Evolutionary conservation across 2,113 vertebrate genomes (phyloP).

Genomic region (Hippoglossus stenolepis): DNA sequence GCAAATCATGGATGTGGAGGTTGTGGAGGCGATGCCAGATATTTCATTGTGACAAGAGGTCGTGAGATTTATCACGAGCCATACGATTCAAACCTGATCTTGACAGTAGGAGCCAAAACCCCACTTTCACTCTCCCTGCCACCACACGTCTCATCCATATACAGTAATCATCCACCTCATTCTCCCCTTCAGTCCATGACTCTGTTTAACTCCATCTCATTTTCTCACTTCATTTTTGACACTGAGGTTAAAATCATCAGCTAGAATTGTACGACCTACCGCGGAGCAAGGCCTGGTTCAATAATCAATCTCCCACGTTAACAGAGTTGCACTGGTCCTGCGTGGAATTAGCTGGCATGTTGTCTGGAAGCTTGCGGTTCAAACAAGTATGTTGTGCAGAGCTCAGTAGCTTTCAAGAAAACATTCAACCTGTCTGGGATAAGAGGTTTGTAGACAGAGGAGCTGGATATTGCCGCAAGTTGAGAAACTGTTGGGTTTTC

Average conservation of each 20-base stretch:
- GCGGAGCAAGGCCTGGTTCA: conserved; percentile 21
- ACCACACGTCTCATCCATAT: conserved; percentile 1
- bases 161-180: conserved; percentile 12
- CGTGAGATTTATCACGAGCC: conserved; percentile 43
- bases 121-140: conserved; percentile 27
- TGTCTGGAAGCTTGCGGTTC: conserved; percentile 12
- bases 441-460: conserved; percentile 17
- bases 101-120: conserved; percentile 19
- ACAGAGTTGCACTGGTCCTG: conserved; percentile 18
- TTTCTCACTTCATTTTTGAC: conserved; percentile 24
- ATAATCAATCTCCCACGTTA: conserved; percentile 53
- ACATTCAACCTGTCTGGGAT: neutral
- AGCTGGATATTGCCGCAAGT: conserved; percentile 4
- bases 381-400: neutral
- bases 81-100: conserved; percentile 10
- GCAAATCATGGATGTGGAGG: conserved; percentile 59
- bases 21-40: conserved; percentile 39
- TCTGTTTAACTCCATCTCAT: conserved; percentile 28
- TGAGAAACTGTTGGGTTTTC: conserved; percentile 3
- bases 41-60: conserved; percentile 61
- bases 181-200: conserved; percentile 8
- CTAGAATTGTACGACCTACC: conserved; percentile 19
- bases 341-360: conserved; percentile 15
- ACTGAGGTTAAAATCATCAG: conserved; percentile 42
- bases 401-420: conserved; percentile 18